Evolutionary conservation across 2,888 invertebrate genomes (phyloP).

Genomic region (Machimus atricapillus): DNA sequence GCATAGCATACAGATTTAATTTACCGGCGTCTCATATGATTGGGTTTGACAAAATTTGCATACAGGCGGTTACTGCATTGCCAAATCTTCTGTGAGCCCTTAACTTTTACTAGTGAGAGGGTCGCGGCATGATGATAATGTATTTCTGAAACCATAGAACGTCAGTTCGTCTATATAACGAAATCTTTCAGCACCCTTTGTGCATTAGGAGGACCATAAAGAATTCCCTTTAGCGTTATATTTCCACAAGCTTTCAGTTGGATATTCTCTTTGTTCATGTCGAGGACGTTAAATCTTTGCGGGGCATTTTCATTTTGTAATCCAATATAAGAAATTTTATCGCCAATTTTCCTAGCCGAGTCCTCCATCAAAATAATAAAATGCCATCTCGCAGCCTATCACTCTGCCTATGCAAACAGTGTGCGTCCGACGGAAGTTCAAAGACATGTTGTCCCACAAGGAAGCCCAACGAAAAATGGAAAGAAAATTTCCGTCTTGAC

Average conservation of each 20-base stretch:
- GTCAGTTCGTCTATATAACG: background rate
- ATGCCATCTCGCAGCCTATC: constrained; percentile 13
- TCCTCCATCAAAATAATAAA: constrained; percentile 34
- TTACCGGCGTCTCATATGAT: background rate
- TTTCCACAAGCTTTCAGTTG: background rate
- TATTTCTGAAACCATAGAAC: background rate
- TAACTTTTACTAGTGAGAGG: background rate
- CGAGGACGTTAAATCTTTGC: constrained; percentile 7
- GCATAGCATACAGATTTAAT: background rate
- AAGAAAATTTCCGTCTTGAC: background rate
- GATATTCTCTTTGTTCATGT: background rate
- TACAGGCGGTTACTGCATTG: background rate
- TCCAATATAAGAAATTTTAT: constrained; percentile 37
- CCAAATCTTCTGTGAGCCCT: background rate
- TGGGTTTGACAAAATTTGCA: background rate
- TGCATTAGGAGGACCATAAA: background rate
- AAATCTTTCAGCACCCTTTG: background rate
- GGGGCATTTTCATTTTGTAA: constrained; percentile 24
- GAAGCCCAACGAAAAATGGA: background rate
- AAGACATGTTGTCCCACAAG: background rate
- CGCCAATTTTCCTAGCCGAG: constrained; percentile 27
- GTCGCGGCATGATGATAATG: background rate
- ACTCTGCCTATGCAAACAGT: background rate
- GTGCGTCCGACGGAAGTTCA: constrained; percentile 10
- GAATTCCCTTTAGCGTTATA: background rate